Percentiles rank a stretch among this genome's conserved stretches.
Evolutionary conservation across 2,113 vertebrate species (phyloP).

Genomic region (Ariopsis seemanni): DNA sequence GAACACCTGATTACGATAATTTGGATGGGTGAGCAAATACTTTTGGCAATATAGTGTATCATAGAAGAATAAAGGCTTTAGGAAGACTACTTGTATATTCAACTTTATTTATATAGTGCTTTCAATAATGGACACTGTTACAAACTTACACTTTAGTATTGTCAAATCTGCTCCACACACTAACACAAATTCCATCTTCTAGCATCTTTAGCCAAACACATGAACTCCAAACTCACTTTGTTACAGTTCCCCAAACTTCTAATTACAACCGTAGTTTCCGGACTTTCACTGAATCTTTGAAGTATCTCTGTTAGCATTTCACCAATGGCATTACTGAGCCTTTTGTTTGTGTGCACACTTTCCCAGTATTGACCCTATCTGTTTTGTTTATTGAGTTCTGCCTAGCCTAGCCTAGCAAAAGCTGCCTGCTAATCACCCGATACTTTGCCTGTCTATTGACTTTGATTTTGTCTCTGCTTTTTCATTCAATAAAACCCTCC

Average conservation of each 20-base stretch:
- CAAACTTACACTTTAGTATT: not conserved
- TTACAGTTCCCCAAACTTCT: not conserved
- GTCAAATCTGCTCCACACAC: not conserved
- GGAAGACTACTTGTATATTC: not conserved
- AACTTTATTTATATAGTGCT: not conserved
- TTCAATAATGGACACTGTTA: not conserved
- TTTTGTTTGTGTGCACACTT: slow-evolving; percentile 9
- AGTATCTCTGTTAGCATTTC: not conserved
- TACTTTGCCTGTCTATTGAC: slow-evolving; percentile 3
- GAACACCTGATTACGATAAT: too few species aligned
- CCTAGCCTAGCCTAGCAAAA: not conserved
- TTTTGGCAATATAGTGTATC: too few species aligned
- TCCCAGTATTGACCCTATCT: not conserved
- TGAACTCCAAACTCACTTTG: not conserved
- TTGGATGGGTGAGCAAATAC: too few species aligned
- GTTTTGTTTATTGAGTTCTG: slow-evolving; percentile 5
- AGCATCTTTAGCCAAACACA: not conserved
- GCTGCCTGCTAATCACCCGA: not conserved
- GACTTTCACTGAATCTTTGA: not conserved
- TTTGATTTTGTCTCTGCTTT: not conserved
- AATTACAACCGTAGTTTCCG: not conserved
- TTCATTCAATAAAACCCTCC: not conserved
- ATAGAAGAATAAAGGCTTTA: not conserved
- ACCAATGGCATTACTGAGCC: not conserved
- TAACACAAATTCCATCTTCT: not conserved